Percentiles rank a stretch among this genome's conserved stretches.
phyloP scores from a whole-genome alignment of 2,888 invertebrate genomes.

The Penaeus monodon region DNA sequence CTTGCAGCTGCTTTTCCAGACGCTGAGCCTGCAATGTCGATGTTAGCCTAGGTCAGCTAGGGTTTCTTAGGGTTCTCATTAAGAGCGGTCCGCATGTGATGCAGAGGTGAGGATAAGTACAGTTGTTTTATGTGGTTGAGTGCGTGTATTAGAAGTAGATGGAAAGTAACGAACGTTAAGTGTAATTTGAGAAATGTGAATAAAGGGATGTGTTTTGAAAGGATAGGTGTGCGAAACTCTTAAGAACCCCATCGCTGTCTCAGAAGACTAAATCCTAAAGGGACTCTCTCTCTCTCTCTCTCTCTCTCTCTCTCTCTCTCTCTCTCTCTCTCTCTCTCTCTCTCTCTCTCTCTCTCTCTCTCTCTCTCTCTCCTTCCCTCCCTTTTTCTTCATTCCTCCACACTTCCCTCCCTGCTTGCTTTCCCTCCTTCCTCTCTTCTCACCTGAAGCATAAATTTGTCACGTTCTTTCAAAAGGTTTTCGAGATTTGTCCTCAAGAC shows the following conservation, averaged over 20 bases:
- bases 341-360: too few species aligned
- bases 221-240: too few species aligned
- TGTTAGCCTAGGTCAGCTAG: not conserved
- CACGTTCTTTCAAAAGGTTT: conserved; percentile 61
- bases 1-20: conserved; percentile 57
- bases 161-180: not conserved
- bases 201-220: too few species aligned
- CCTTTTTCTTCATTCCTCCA: too few species aligned
- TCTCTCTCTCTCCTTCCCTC: too few species aligned
- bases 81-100: not conserved
- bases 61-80: not conserved
- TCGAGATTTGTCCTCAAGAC: conserved; percentile 50
- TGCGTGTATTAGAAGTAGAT: too few species aligned
- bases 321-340: too few species aligned
- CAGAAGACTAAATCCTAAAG: too few species aligned
- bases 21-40: conserved; percentile 49
- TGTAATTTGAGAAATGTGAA: not conserved
- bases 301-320: too few species aligned
- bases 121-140: not conserved
- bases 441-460: conserved; percentile 63
- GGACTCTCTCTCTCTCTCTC: too few species aligned
- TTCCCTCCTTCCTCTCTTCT: not conserved
- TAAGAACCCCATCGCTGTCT: too few species aligned
- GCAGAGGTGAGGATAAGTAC: not conserved
- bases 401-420: too few species aligned